These are phyloP conservation scores for Sphenopsis melanotis DNA, from an alignment of 2,797 vertebrate species.

Conservation along the genomic window DNA sequence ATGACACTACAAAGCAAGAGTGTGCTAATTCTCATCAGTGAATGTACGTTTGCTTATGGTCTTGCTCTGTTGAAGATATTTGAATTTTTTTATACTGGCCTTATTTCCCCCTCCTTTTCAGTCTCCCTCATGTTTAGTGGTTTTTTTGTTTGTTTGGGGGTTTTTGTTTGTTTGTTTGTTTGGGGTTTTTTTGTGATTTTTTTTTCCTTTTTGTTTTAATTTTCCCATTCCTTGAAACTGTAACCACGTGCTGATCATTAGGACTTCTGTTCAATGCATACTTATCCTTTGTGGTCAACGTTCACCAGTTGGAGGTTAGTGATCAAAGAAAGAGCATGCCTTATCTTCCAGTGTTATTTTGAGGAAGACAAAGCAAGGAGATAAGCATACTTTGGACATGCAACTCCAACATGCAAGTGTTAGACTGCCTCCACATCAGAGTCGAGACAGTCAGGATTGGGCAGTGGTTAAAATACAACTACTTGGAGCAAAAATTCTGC, in stretches of 20 bases:
- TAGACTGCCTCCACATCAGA: background rate
- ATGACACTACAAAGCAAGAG: background rate
- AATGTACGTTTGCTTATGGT: background rate
- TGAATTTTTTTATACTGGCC: background rate
- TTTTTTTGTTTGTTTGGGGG: background rate
- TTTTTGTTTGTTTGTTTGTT: background rate
- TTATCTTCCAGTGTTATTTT: slow-evolving; percentile 55
- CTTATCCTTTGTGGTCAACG: slow-evolving; percentile 9
- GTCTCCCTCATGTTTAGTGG: background rate
- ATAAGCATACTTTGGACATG: slow-evolving; percentile 50
- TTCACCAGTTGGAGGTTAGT: slow-evolving; percentile 21
- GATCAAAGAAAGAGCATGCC: slow-evolving; percentile 46
- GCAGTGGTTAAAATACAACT: slow-evolving; percentile 43
- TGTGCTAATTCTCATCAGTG: background rate
- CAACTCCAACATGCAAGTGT: slow-evolving; percentile 10
- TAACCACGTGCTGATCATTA: background rate
- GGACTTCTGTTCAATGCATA: slow-evolving; percentile 13
- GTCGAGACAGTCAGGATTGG: background rate
- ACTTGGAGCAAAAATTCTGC: background rate
- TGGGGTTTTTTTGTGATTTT: no score
- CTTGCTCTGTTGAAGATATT: background rate
- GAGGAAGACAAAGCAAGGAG: slow-evolving; percentile 63
- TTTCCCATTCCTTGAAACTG: background rate
- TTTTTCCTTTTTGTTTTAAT: background rate
- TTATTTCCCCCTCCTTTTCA: background rate